These are phyloP conservation scores for Syrrhaptes paradoxus DNA, from an alignment of 2,113 vertebrate genomes.

Conservation along the genomic window DNA sequence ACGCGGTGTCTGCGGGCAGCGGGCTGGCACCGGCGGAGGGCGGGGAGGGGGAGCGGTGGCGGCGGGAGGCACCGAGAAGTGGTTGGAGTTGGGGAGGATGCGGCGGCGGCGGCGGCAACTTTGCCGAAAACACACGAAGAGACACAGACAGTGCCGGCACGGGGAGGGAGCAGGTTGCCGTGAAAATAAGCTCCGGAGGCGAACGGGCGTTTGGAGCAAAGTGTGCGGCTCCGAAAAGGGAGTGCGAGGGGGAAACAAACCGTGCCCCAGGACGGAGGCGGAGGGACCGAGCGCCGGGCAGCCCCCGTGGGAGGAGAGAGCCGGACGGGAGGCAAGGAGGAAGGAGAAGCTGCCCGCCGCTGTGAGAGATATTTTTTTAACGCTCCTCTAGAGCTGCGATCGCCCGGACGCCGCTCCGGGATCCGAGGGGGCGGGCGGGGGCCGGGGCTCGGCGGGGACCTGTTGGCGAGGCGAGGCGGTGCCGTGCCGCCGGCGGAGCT, in stretches of 20 bases:
- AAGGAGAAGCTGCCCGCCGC: background rate
- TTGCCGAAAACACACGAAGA: background rate
- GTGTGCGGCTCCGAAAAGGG: background rate
- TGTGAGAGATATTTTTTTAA: background rate
- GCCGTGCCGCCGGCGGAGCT: background rate
- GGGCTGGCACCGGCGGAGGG: background rate
- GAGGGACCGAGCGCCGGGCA: background rate
- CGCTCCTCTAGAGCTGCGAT: background rate
- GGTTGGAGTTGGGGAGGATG: constrained; percentile 2
- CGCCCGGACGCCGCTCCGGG: background rate
- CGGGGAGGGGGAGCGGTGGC: background rate
- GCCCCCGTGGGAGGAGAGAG: background rate
- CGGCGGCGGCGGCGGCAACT: background rate
- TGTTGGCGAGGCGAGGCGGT: background rate
- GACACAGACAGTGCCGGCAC: background rate
- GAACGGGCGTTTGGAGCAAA: background rate
- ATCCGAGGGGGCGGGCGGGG: background rate
- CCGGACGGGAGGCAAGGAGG: background rate
- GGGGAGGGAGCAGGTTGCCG: background rate
- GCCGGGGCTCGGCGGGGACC: background rate
- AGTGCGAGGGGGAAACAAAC: background rate
- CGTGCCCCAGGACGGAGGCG: background rate
- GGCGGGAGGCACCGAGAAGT: background rate
- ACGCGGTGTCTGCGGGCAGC: background rate
- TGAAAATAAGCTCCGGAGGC: background rate